Evolutionary conservation across 2,888 invertebrate species (phyloP).

Genomic region (Rhimphoctona megacephalus): DNA sequence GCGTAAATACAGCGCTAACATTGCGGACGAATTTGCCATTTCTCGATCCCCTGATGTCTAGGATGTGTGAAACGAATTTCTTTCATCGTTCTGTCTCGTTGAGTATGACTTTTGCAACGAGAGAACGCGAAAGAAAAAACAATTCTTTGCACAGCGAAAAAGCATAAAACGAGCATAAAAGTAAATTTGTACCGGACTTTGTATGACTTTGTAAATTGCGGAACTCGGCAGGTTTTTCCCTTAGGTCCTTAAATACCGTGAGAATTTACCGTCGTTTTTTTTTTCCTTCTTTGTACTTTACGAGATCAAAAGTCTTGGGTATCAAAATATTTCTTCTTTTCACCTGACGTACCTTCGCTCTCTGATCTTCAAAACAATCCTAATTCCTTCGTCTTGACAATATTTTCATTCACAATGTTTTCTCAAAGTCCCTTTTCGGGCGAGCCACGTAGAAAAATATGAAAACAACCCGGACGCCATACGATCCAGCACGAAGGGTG

Average conservation of each 20-base stretch:
- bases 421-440: slow-evolving; percentile 69
- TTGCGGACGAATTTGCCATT: slow-evolving; percentile 31
- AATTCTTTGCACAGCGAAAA: slow-evolving; percentile 4
- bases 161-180: slow-evolving; percentile 31
- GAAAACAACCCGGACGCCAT: slow-evolving; percentile 57
- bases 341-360: slow-evolving; percentile 46
- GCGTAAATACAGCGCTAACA: slow-evolving; percentile 77
- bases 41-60: slow-evolving; percentile 68
- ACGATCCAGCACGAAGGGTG: neutral
- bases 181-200: neutral
- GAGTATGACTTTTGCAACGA: slow-evolving; percentile 49
- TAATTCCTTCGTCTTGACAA: slow-evolving; percentile 71
- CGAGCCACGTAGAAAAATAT: slow-evolving; percentile 77
- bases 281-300: neutral
- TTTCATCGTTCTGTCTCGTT: slow-evolving; percentile 57
- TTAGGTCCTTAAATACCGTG: slow-evolving; percentile 24
- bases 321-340: slow-evolving; percentile 73
- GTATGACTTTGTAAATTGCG: slow-evolving; percentile 40
- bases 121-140: neutral
- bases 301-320: slow-evolving; percentile 48
- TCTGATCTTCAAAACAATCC: slow-evolving; percentile 58
- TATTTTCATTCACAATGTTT: slow-evolving; percentile 80
- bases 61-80: slow-evolving; percentile 73
- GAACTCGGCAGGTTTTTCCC: slow-evolving; percentile 35
- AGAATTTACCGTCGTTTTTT: slow-evolving; percentile 44